Conservation (phyloP, 2,797 vertebrate species). For the Chelmon rostratus region DNA sequence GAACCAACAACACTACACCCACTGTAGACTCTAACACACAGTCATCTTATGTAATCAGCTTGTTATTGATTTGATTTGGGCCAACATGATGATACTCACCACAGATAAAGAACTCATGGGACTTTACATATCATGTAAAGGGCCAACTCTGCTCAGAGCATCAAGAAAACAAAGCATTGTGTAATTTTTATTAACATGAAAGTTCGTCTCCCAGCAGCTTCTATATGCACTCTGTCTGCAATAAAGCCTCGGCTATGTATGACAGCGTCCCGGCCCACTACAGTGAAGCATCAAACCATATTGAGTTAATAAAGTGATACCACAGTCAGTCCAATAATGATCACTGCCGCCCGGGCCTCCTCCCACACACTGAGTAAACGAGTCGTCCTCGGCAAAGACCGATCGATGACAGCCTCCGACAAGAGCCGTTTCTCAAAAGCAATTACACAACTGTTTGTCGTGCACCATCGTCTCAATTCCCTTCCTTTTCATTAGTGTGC, state of each 20-base stretch:
- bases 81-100: conserved; percentile 10
- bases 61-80: conserved; percentile 25
- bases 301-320: conserved; percentile 74
- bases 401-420: conserved; percentile 77
- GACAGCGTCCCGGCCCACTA: conserved; percentile 20
- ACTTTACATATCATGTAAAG: conserved; percentile 1
- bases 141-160: conserved; percentile 12
- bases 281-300: conserved; percentile 48
- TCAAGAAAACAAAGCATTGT: neutral
- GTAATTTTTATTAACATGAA: neutral
- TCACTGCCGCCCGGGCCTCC: conserved; percentile 53
- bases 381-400: conserved; percentile 62
- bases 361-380: conserved; percentile 74
- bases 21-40: conserved; percentile 1
- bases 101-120: conserved; percentile 8
- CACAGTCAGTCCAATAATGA: conserved; percentile 67
- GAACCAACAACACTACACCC: conserved; percentile 38
- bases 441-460: conserved; percentile 82
- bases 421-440: conserved; percentile 75
- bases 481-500: conserved; percentile 79
- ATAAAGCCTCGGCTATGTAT: conserved; percentile 16
- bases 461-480: conserved; percentile 64
- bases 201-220: conserved; percentile 7
- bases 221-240: conserved; percentile 1
- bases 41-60: conserved; percentile 30